Evolutionary conservation across 1,140 invertebrate genomes (phyloP), one percentile per base, ranked within the genome.

Genomic region (Saccostrea glomerata): DNA sequence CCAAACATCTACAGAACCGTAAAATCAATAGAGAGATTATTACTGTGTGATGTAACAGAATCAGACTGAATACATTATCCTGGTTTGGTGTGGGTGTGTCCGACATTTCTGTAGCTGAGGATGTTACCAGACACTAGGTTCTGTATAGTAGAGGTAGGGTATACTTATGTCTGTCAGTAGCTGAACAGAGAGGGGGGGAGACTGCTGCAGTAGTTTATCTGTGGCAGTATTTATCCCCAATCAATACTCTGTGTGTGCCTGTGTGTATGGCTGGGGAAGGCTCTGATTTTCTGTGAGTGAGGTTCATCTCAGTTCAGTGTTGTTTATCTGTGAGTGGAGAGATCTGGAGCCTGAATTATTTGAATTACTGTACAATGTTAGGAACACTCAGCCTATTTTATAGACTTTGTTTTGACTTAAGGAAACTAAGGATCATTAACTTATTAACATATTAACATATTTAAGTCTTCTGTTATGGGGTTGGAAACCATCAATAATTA

Each of bases 61-160:
- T 23, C 70, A 73, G 70, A 73, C 70, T 15, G 70, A 73, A 73
- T 73, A 73, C 23, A 73, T 73, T 73, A 73, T 25, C 70, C 58
- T 13, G 30, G 15, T 30, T 73, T 73, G 70, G 17, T 15, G 70
- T 30, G 70, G 30, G 11, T 30, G 70, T 73, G 70, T 13, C 20
- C 3, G 20, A 60, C 13, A 60, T 63, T 63, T 63, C 6, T 17
- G 15, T n/a, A 6, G 13, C 70, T 36, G 70, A 73, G 25, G 13
- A 73, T 73, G 70, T 25, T 73, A 25, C 70, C 70, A 25, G 70
- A 73, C 25, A 73, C 70, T 13, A 11, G 70, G 30, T 73, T 73
- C 70, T 73, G 70, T 73, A 73, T 73, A 36, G 70, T 73, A 25
- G 70, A 73, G 70, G 70, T 73, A 73, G 30, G 47, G 47, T 47